Conservation (phyloP, 1,140 invertebrate genomes). For the Globodera rostochiensis region DNA sequence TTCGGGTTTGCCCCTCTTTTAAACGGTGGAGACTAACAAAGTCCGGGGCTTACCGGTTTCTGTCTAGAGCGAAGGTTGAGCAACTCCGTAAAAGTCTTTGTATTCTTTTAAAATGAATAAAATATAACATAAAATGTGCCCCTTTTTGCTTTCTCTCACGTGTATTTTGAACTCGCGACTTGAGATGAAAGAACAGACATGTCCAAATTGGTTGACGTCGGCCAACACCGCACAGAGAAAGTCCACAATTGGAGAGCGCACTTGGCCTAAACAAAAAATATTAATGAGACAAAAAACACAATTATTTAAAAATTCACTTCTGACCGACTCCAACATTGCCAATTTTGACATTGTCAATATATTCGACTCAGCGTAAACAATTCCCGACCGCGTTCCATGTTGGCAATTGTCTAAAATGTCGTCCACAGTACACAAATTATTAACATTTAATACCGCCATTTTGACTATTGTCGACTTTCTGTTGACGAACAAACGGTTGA, state of each 20-base stretch:
- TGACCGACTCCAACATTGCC: neutral
- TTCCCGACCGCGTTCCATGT: neutral
- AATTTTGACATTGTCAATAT: neutral
- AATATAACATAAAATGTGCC: neutral
- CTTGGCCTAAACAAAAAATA: neutral
- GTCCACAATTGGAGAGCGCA: constrained; percentile 3
- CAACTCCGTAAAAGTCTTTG: constrained; percentile 20
- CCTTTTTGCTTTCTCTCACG: neutral
- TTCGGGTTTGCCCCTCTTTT: neutral
- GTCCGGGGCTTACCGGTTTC: neutral
- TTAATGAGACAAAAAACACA: too few relatives aligned
- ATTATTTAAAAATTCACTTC: neutral
- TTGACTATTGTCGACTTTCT: neutral
- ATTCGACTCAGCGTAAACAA: neutral
- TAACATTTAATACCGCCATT: neutral
- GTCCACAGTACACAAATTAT: neutral
- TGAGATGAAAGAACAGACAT: neutral
- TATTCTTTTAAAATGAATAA: neutral
- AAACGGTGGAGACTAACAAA: too few relatives aligned
- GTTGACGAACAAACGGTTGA: neutral
- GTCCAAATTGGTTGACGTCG: neutral
- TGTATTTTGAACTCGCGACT: constrained; percentile 10
- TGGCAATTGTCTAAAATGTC: neutral
- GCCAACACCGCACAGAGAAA: neutral
- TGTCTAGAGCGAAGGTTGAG: constrained; percentile 25